Evolutionary conservation across 2,797 vertebrate species (phyloP), one percentile per base, ranked within the genome.

Genomic region (Sardinella longiceps): DNA sequence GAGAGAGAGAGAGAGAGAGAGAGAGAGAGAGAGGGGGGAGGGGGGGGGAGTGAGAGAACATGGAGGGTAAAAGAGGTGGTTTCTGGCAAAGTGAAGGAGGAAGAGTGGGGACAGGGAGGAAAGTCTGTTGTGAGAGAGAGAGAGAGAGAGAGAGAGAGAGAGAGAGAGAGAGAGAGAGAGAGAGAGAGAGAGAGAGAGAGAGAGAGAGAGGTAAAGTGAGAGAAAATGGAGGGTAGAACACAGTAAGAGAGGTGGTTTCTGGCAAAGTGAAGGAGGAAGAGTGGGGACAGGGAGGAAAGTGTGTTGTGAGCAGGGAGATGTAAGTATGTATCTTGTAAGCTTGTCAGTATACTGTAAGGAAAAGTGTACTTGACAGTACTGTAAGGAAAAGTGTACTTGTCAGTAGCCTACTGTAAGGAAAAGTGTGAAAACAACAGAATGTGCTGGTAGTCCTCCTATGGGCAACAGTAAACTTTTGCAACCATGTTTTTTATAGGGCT

Each of bases 1-100:
- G 53, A 83, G 11, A 85, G 88, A 1, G 58, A 25, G 9, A 66
- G 28, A 66, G 25, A 66, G 2, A 66, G 28, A 30, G 5, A 82
- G 20, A 81, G 80, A 81, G 60, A 85, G 60, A 28, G 18, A 43
- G n/a, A n/a, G n/a, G n/a, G n/a, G n/a, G n/a, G n/a, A n/a, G n/a
- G n/a, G 58, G 11, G 37, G 20, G 30, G 33, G 48, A 43, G 81
- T 20, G 81, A 53, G 37, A 70, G 20, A 43, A 37, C 11, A 74
- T 30, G 10, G 51, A 53, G 74, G 53, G 66, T 60, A 48, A 63
- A 18, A 18, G 12, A 70, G 28, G 30, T 30, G 63, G 10, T 11
- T 70, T 14, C 14, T 14, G 30, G 63, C 28, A 37, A 30, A 30
- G 63, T 14, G 28, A 12, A 28, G 60, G 25, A 66, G 60, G 5